Base-by-base conservation (phyloP, 2,888 invertebrate genomes). In the Mechanitis mazaeus region DNA sequence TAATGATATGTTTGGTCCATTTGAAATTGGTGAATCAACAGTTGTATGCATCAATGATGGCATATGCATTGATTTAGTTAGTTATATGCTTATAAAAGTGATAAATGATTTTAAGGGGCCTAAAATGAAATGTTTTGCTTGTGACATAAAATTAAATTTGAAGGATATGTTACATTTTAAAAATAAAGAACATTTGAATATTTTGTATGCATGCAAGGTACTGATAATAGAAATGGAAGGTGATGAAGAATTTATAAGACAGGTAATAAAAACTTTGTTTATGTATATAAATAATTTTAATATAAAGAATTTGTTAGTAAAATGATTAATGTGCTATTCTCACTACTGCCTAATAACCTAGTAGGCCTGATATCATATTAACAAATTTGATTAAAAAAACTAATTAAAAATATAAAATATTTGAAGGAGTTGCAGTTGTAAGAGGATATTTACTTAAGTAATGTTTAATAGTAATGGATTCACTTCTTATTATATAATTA, bases 121-220 rank as follows among this genome's bases (percentile, higher is more conserved):
- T 45, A 69, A 66, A 45, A 73, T 71, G 0, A 80, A 77, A 66
- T 87, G 86, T 65, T 77, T 71, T 57, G 72, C 69, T 0, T 87
- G 86, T 63, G 74, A 79, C 46, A 67, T 70, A 33, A 45, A 70
- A 2, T 68, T 78, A 3, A 60, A 70, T 0, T 59, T 57, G 3
- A 66, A 69, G 1, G 64, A 74, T 47, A 71, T 77, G 20, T 20
- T 20, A 31, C 85, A 86, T 72, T 77, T 74, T 54, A 60, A 66
- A 12, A 71, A 71, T 28, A 58, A 65, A 6, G 64, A 70, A 9
- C 85, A 85, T 66, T 77, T 69, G 45, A 58, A 68, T 0, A 74
- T 74, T 2, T 64, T 83, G 33, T 50, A 74, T n/a, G 66, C 67
- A 50, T 71, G 77, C 20, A 71, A 73, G 64, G 64, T 79, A 2